Evolutionary conservation across 2,888 invertebrate species (phyloP), one percentile per base, ranked within the genome.

Genomic region (Catocala fraxini): DNA sequence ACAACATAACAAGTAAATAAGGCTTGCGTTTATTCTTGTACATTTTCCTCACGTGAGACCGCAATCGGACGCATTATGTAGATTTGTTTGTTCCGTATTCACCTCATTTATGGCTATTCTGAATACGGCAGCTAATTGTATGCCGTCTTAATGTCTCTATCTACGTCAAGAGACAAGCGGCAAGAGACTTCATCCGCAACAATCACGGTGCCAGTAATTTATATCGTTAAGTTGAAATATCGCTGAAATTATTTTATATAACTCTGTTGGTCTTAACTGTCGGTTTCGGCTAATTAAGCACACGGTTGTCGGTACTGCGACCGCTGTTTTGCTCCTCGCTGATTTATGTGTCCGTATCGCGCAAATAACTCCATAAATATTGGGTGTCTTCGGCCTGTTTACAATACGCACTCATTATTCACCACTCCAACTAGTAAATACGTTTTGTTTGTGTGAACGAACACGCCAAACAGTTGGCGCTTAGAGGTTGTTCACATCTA

Each of bases 161-260:
- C 7, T 39, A 0, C 6, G 7, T 9, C 6, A 39, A 6, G n/a
- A n/a, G n/a, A n/a, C n/a, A n/a, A 6, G 35, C 7, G 9, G 35
- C 9, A 39, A 9, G 7, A 39, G 9, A 9, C 35, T 39, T 42
- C 10, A 42, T 42, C 25, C 6, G 10, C 10, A 39, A 39, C 39
- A 42, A 42, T 42, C 42, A 42, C 56, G 55, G 60, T 39, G 7
- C 45, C 55, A 58, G 64, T 75, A 68, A 79, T 70, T 70, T 68
- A 47, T 62, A 51, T 59, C 70, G 63, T 76, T 72, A 76, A 73
- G 55, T 65, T 75, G 70, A 77, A 70, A 75, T 78, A 75, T 73
- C 53, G 67, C 63, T 71, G 68, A 45, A 67, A 71, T 78, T 73
- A 62, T 73, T 68, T 73, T 65, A 70, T 69, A 69, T 68, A 69